Base-by-base conservation (phyloP, 2,113 vertebrate genomes). In the Oceanites oceanicus region DNA sequence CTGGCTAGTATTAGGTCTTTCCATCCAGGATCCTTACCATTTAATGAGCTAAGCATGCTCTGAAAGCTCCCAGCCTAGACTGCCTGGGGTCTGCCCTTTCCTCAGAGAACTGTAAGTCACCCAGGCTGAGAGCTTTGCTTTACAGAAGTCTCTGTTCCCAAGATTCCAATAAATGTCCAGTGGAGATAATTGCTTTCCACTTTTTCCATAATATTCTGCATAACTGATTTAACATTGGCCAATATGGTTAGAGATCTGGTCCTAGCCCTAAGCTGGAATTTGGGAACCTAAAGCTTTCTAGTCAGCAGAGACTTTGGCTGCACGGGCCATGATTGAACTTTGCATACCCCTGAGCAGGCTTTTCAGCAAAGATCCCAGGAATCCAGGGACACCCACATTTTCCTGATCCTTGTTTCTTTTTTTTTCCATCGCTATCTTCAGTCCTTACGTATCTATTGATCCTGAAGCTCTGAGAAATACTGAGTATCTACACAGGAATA, bases 281-380 rank as follows among this genome's bases (percentile, higher is more conserved):
- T 47, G 23, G 18, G 56, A 67, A 77, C 20, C 9, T 49, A 44
- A 82, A 72, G 0, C 22, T 67, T 67, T 76, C 75, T 66, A 36
- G 7, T 38, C 40, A 66, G 49, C n/a, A 73, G 53, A 45, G 6
- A 7, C 30, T 56, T 86, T 62, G 53, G 20, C n/a, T 91, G 16
- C 42, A 42, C 22, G 18, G 27, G 7, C 5, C 12, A 29, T 63
- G 5, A 0, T 0, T 61, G 67, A 87, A 38, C 6, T 62, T 55
- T 52, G 17, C 59, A 34, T 62, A 30, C 5, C 9, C 4, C 11
- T 50, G 20, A 53, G 11, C 3, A 80, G 22, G 14, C 3, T 80
- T 86, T 83, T 29, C 26, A 50, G 29, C 32, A 44, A 11, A 42
- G 6, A 8, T 58, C 13, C 15, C 13, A 36, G n/a, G 5, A 83